These are phyloP conservation scores for Syncerus caffer DNA, from an alignment of 2,797 vertebrate genomes.

Conservation along the genomic window DNA sequence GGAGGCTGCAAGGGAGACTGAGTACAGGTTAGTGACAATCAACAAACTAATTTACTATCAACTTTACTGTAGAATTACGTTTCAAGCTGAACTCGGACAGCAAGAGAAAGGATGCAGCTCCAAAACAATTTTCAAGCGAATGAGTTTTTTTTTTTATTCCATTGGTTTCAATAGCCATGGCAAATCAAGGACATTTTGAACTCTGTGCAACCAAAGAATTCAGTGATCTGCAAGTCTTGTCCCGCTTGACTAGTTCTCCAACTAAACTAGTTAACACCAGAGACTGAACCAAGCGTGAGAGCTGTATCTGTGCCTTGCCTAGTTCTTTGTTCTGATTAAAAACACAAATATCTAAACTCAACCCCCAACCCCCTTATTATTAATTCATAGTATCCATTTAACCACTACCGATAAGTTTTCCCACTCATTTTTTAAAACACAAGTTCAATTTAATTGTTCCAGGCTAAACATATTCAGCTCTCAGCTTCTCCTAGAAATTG, in stretches of 20 bases:
- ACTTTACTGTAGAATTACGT: background rate
- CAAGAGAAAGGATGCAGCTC: background rate
- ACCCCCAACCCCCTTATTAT: background rate
- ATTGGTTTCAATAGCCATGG: background rate
- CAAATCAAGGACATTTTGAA: background rate
- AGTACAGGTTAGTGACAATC: background rate
- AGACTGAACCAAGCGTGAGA: background rate
- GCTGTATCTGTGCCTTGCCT: background rate
- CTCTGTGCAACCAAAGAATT: background rate
- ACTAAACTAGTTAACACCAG: background rate
- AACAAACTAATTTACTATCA: background rate
- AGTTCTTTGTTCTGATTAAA: background rate
- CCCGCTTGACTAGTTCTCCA: background rate
- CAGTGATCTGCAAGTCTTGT: background rate
- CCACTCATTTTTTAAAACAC: background rate
- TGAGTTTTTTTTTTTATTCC: background rate
- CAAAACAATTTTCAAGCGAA: background rate
- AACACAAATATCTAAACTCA: background rate
- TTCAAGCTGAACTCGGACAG: background rate
- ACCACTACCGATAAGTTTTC: background rate
- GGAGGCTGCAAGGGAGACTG: fast-evolving
- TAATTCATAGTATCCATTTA: background rate
- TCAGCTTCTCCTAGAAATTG: background rate
- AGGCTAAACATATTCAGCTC: background rate
- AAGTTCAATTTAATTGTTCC: background rate